phyloP scores from a whole-genome alignment of 2,888 invertebrate species.

The Embidobia sp. region DNA sequence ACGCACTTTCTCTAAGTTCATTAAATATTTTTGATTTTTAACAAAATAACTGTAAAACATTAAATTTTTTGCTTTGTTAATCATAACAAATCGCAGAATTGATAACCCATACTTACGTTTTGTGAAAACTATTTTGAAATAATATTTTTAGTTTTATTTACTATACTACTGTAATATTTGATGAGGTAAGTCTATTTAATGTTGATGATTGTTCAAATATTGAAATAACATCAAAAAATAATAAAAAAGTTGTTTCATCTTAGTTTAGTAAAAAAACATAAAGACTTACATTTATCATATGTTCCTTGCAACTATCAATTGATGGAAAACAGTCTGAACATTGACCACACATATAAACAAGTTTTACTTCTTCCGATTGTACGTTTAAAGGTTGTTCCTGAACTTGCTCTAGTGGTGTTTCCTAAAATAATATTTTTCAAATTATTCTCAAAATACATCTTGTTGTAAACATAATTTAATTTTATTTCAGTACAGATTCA shows the following conservation, averaged over 20 bases:
- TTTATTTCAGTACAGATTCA: too few relatives aligned
- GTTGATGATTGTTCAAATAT: too few relatives aligned
- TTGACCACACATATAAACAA: constrained; percentile 82
- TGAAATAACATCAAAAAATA: constrained; percentile 31
- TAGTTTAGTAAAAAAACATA: constrained; percentile 15
- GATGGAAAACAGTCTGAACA: constrained; percentile 82
- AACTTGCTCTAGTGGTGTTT: constrained; percentile 31
- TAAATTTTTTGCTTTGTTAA: too few relatives aligned
- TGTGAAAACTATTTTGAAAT: too few relatives aligned
- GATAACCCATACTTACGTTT: too few relatives aligned
- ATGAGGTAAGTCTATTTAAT: too few relatives aligned
- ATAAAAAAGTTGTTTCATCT: constrained; percentile 22
- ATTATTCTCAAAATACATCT: too few relatives aligned
- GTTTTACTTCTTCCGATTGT: constrained; percentile 72
- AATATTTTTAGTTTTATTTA: background rate
- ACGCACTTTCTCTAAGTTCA: too few relatives aligned
- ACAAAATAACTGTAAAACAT: background rate
- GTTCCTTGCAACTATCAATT: constrained; percentile 82
- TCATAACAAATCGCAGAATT: too few relatives aligned
- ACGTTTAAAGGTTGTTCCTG: constrained; percentile 63
- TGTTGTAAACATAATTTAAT: too few relatives aligned
- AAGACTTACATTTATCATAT: constrained; percentile 82
- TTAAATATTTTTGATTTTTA: too few relatives aligned
- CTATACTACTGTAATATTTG: too few relatives aligned
- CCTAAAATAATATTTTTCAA: constrained; percentile 14